These are phyloP conservation scores for Mormyrops attenuatus DNA, from an alignment of 2,797 vertebrate species.

Conservation along the genomic window DNA sequence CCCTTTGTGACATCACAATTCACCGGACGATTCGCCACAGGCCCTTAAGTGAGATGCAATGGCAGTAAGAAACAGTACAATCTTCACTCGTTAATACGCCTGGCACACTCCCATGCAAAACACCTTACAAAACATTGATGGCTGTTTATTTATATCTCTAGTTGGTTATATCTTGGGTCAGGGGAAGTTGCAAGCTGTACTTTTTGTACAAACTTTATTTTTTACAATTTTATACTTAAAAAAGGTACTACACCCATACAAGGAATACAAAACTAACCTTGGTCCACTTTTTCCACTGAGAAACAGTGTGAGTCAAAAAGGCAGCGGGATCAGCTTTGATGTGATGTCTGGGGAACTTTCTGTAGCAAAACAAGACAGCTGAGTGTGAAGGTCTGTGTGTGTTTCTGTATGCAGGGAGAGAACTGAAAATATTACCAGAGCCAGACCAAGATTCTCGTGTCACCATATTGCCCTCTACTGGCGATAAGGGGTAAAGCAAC, in stretches of 20 bases:
- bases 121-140: neutral
- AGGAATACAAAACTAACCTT: neutral
- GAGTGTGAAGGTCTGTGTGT: neutral
- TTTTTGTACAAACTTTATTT: neutral
- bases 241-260: neutral
- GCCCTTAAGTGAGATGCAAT: neutral
- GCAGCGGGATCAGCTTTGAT: neutral
- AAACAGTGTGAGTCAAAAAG: neutral
- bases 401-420: neutral
- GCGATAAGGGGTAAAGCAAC: neutral
- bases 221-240: neutral
- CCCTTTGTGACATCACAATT: neutral
- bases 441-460: neutral
- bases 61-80: neutral
- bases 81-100: neutral
- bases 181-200: neutral
- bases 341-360: neutral
- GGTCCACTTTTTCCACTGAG: neutral
- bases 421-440: neutral
- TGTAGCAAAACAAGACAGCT: neutral
- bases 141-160: neutral
- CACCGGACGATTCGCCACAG: neutral
- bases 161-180: neutral
- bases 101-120: neutral
- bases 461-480: slow-evolving; percentile 13